Evolutionary conservation across 2,888 invertebrate species (phyloP), one percentile per base, ranked within the genome.

Genomic region (Stratiomys singularior): DNA sequence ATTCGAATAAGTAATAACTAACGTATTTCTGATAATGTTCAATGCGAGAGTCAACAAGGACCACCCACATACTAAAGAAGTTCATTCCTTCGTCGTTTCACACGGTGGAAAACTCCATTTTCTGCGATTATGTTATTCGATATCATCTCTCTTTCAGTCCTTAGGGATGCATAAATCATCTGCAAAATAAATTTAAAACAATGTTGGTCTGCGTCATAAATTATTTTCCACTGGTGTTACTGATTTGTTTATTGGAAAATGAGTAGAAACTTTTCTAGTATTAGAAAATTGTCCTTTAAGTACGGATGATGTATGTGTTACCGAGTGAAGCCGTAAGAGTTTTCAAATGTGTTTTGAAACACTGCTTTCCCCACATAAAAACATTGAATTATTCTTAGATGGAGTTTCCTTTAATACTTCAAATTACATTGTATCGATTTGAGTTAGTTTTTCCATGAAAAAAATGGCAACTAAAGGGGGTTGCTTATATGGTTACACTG

Each of bases 171-270:
- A 71, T 71, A 71, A 71, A 71, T 71, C 71, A 71, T 23, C 46
- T 15, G 47, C 9, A 4, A 46, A 44, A 67, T 67, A 67, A 67
- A 67, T 71, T 71, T 52, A 25, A 71, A 52, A 71, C 25, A 71
- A 71, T 71, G 47, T 25, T 71, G 52, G 71, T 11, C 27, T 71
- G 47, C 47, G 47, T 5, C 71, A 71, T 71, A 71, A 71, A 71
- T 71, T 71, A 71, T 71, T 71, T 71, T 13, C 27, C 23, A 71
- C 71, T 21, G 52, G 52, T 71, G 71, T 15, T 71, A 37, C 27
- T 71, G 71, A 71, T 52, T 67, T 67, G 37, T 67, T 67, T 44
- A 37, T 67, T 25, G 44, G 44, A 67, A 13, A 60, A 21, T 60
- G 52, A 52, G 64, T 37, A 64, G 64, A 64, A 64, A 64, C 28